These are phyloP conservation scores for Rhincodon typus DNA, from an alignment of 2,797 vertebrate species.

Conservation along the genomic window DNA sequence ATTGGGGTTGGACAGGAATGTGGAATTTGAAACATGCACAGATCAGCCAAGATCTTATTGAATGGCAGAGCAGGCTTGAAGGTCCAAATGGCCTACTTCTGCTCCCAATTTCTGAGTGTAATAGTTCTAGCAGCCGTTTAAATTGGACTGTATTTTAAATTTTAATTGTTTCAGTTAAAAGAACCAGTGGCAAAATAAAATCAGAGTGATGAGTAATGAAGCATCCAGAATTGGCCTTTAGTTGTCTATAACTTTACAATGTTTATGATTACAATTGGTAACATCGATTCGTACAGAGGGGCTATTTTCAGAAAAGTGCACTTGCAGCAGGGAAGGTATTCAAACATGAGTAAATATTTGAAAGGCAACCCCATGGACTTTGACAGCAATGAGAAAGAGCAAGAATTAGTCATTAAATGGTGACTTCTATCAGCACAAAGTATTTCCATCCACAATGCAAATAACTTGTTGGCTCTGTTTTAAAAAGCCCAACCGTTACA, in stretches of 20 bases:
- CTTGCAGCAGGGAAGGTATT: background rate
- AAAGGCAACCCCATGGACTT: background rate
- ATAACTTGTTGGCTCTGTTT: background rate
- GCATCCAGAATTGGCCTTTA: background rate
- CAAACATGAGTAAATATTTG: background rate
- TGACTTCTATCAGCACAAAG: background rate
- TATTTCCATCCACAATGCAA: background rate
- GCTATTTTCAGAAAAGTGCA: too few species aligned
- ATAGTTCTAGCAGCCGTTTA: background rate
- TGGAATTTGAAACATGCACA: too few species aligned
- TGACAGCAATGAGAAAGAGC: background rate
- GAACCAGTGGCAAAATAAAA: background rate
- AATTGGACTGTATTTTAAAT: background rate
- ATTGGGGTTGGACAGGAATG: too few species aligned
- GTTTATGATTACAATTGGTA: background rate
- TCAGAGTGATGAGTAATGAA: background rate
- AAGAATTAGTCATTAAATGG: background rate
- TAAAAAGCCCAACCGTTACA: background rate
- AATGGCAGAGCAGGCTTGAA: too few species aligned
- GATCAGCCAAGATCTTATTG: too few species aligned
- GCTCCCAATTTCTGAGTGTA: background rate
- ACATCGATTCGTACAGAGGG: background rate
- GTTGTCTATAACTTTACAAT: background rate
- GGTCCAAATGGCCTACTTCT: too few species aligned
- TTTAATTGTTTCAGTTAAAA: background rate